Evolutionary conservation across 2,113 vertebrate genomes (phyloP).

Genomic region (Labeo catla): DNA sequence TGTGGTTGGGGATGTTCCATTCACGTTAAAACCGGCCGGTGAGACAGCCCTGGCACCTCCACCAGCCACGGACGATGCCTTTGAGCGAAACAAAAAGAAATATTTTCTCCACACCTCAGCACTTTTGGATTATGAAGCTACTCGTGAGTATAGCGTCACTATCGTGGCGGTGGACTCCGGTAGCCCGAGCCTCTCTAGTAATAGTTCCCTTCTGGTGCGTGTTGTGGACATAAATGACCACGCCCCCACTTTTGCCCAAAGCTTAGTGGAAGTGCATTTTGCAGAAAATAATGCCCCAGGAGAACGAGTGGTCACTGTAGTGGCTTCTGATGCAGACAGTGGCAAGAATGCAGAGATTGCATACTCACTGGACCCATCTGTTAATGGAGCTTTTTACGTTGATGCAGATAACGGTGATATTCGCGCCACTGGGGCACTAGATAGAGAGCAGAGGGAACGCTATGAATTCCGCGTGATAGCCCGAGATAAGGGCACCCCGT

Average conservation of each 20-base stretch:
- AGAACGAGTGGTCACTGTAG: slow-evolving; percentile 87
- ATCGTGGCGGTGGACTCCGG: slow-evolving; percentile 95
- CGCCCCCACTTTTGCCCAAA: slow-evolving; percentile 86
- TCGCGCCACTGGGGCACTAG: slow-evolving; percentile 82
- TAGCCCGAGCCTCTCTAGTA: slow-evolving; percentile 93
- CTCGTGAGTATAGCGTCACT: slow-evolving; percentile 89
- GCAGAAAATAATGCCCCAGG: slow-evolving; percentile 92
- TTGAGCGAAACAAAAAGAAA: slow-evolving; percentile 91
- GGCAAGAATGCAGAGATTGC: slow-evolving; percentile 91
- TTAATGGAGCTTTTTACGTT: slow-evolving; percentile 84
- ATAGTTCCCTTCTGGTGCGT: slow-evolving; percentile 90
- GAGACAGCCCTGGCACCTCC: slow-evolving; percentile 75
- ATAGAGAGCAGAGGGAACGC: slow-evolving; percentile 87
- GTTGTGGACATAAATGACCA: slow-evolving; percentile 96
- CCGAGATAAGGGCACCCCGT: slow-evolving; percentile 88
- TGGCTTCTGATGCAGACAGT: slow-evolving; percentile 89
- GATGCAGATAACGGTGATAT: slow-evolving; percentile 92
- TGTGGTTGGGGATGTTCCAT: slow-evolving; percentile 93
- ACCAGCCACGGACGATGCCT: slow-evolving; percentile 78
- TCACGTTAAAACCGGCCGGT: slow-evolving; percentile 92
- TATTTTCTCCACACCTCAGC: slow-evolving; percentile 95
- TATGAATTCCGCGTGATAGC: slow-evolving; percentile 91
- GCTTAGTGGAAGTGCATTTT: slow-evolving; percentile 88
- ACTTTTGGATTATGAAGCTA: slow-evolving; percentile 91
- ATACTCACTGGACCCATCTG: slow-evolving; percentile 85